Conservation (phyloP, 2,888 invertebrate genomes). For the Drosophila trichaetosa region DNA sequence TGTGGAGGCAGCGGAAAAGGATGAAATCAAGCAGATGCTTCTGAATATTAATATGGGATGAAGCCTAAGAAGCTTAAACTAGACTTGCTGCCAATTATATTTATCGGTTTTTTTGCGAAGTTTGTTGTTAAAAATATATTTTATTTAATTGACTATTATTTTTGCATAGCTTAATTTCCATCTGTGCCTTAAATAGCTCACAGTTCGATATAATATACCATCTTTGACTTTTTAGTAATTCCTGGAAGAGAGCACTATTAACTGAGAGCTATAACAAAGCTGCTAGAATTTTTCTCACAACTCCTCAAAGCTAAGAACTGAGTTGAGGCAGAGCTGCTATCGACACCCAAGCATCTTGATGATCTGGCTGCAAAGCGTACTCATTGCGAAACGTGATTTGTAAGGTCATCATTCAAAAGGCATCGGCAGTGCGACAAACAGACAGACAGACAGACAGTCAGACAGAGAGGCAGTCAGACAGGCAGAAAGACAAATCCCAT, state of each 20-base stretch:
- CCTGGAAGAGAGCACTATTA: not conserved
- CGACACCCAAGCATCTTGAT: slow-evolving; percentile 75
- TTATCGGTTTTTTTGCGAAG: not conserved
- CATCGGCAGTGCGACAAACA: slow-evolving; percentile 55
- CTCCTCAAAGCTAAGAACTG: slow-evolving; percentile 33
- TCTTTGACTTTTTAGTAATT: not conserved
- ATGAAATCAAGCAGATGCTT: slow-evolving; percentile 49
- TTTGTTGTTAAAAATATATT: not conserved
- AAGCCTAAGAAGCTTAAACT: rapidly evolving
- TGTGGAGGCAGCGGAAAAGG: slow-evolving; percentile 47
- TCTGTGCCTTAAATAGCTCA: not conserved
- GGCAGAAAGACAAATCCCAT: slow-evolving; percentile 18
- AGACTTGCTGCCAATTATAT: not conserved
- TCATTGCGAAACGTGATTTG: slow-evolving; percentile 82
- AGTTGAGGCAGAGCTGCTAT: slow-evolving; percentile 48
- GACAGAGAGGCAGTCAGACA: slow-evolving; percentile 11
- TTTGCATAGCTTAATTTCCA: not conserved
- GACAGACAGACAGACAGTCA: slow-evolving; percentile 2
- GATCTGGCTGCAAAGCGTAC: slow-evolving; percentile 57
- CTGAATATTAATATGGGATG: not conserved
- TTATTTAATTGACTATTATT: not conserved
- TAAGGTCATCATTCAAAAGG: slow-evolving; percentile 83
- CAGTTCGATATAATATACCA: not conserved
- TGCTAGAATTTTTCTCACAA: slow-evolving; percentile 47
- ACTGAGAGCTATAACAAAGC: not conserved